Evolutionary conservation across 2,113 vertebrate genomes (phyloP).

Genomic region (Leucoraja erinaceus): DNA sequence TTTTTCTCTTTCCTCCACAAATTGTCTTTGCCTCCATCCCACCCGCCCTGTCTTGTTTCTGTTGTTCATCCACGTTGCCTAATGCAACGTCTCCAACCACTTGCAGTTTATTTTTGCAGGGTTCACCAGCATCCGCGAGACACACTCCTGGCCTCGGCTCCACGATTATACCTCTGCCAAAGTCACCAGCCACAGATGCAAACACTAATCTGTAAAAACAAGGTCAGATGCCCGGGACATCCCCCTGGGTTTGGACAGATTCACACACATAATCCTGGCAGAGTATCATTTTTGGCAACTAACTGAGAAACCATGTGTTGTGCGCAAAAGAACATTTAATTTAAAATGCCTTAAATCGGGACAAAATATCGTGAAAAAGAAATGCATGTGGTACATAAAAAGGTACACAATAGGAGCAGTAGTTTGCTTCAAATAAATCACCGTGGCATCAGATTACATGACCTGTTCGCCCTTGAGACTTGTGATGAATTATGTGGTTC

Average conservation of each 20-base stretch:
- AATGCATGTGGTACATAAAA: constrained; percentile 18
- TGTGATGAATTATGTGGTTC: constrained; percentile 35
- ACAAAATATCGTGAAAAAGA: constrained; percentile 14
- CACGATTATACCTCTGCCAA: neutral
- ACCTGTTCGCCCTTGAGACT: constrained; percentile 32
- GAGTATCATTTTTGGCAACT: neutral
- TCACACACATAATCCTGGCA: neutral
- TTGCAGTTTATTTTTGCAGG: neutral
- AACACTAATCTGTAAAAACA: constrained; percentile 30
- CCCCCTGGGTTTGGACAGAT: constrained; percentile 16
- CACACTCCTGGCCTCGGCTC: neutral
- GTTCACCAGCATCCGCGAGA: neutral
- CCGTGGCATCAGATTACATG: constrained; percentile 24
- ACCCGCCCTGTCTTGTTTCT: neutral
- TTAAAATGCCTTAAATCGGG: constrained; percentile 18
- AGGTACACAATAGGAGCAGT: neutral
- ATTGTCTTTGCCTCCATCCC: too few relatives aligned
- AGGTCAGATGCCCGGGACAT: neutral
- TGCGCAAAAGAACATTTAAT: constrained; percentile 31
- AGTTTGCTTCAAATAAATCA: constrained; percentile 30
- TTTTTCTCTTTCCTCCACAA: too few relatives aligned
- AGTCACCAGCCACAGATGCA: constrained; percentile 17
- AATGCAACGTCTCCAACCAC: neutral
- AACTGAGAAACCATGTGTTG: neutral
- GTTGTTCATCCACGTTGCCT: neutral